Evolutionary conservation across 2,113 vertebrate genomes (phyloP), one percentile per base, ranked within the genome.

Genomic region (Ictalurus furcatus): DNA sequence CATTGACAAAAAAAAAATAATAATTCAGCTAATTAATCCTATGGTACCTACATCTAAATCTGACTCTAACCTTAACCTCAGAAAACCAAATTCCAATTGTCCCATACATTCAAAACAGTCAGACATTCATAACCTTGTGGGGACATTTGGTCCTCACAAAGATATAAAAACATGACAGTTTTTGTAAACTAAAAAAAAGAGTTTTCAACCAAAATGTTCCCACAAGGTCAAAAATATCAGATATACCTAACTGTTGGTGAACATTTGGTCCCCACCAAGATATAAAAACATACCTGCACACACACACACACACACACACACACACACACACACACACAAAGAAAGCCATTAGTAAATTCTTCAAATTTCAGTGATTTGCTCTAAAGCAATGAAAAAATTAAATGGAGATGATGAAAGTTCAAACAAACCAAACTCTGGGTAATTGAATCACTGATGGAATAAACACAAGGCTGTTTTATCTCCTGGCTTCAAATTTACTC

Each of bases 371-470:
- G 84, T 90, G 90, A 94, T 95, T 94, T 93, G 93, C 94, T 93
- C 94, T 94, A 93, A 93, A 93, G 91, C 92, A 93, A 93, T 93
- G 91, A 95, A 94, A 92, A 81, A 95, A 93, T 93, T 85, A 91
- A 93, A 93, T 93, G 83, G 87, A 28, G 92, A 93, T 93, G 91
- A 91, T 91, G 91, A 94, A 94, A 93, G 92, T 94, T 94, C 94
- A 94, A 95, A 93, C 92, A 94, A 95, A 94, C 93, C 88, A 90
- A 93, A 92, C 90, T 91, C 91, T 82, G 90, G 90, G 81, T 95
- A 95, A 95, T 95, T 94, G 93, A 93, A 95, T 93, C 88, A 92
- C 90, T 92, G 88, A 40, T 80, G 92, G 91, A 93, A 94, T 94
- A 95, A 95, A 95, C 94, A 95, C 85, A 93, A 90, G 90, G 74